phyloP scores from a whole-genome alignment of 2,888 invertebrate genomes.

The Hirtodrosophila cameraria region DNA sequence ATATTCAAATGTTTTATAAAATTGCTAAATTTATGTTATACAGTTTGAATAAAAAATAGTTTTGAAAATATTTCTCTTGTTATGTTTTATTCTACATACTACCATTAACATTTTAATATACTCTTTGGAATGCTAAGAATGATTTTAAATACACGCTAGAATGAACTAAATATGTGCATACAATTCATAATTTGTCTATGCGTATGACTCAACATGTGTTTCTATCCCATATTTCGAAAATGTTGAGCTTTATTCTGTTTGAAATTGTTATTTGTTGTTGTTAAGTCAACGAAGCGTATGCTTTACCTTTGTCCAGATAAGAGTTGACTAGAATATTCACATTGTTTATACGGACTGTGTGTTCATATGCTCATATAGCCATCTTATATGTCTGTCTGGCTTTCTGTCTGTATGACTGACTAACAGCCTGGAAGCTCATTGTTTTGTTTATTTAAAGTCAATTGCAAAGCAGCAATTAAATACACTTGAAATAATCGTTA shows the following conservation, averaged over 20 bases:
- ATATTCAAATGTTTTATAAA: too few species aligned
- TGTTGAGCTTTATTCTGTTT: slow-evolving; percentile 24
- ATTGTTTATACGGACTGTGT: slow-evolving; percentile 40
- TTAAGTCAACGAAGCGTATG: slow-evolving; percentile 40
- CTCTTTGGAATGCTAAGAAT: not conserved
- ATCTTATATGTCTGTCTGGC: not conserved
- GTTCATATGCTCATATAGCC: slow-evolving; percentile 10
- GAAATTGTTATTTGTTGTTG: slow-evolving; percentile 18
- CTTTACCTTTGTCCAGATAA: slow-evolving; percentile 42
- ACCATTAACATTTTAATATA: not conserved
- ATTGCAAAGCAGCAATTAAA: slow-evolving; percentile 56
- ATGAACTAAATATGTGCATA: not conserved
- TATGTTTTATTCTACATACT: too few species aligned
- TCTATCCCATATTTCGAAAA: slow-evolving; percentile 21
- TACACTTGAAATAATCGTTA: slow-evolving; percentile 58
- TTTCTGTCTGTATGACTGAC: not conserved
- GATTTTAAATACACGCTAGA: not conserved
- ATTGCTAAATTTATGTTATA: too few species aligned
- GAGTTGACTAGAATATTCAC: slow-evolving; percentile 20
- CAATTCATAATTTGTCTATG: slow-evolving; percentile 8
- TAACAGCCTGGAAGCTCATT: slow-evolving; percentile 6
- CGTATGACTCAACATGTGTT: slow-evolving; percentile 20
- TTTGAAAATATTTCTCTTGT: too few species aligned
- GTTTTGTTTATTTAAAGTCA: slow-evolving; percentile 54
- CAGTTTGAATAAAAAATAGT: too few species aligned